Evolutionary conservation across 2,888 invertebrate species (phyloP), one percentile per base, ranked within the genome.

Genomic region (Plusia festucae): DNA sequence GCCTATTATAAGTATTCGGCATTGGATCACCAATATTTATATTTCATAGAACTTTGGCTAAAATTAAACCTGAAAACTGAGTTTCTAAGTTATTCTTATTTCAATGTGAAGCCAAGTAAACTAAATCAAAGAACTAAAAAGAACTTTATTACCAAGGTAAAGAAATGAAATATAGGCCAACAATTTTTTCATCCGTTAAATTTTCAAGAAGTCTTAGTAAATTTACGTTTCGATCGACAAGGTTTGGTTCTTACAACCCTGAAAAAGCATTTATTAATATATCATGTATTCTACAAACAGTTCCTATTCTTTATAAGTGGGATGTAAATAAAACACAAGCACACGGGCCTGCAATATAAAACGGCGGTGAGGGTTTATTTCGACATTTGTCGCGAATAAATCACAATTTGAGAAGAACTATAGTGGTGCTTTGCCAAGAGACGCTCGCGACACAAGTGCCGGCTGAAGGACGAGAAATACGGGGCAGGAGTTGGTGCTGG

Each of bases 381-480:
- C 88, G 88, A 90, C 91, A 89, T 93, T 93, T 92, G 92, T 91
- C 87, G 88, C 84, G 82, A 89, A 92, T 93, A 93, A 93, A 93
- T 93, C 93, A 93, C 91, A 92, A 93, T 93, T 91, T 90, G 85
- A 86, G 88, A 86, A 90, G 89, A 90, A 90, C 90, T 88, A 88
- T 89, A 88, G 87, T 86, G 82, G 85, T 82, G 85, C 86, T 84
- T 85, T 90, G 91, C 90, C 91, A 90, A 88, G 85, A 85, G 82
- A 84, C 81, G 81, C 78, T 49, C 55, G 60, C 54, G 65, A 70
- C 73, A 58, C 68, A 68, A 68, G 76, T 76, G 72, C 64, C 55
- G 46, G 22, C 32, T 58, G 59, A 58, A 53, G 66, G 52, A 44
- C 15, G 0, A 1, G 16, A 51, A 7, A 64, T 49, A 68, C 65